A percentile compares a stretch with the other conserved stretches of the same genome.
These are phyloP conservation scores for Chaetura pelagica DNA, from an alignment of 2,113 vertebrate species.

Conservation along the genomic window DNA sequence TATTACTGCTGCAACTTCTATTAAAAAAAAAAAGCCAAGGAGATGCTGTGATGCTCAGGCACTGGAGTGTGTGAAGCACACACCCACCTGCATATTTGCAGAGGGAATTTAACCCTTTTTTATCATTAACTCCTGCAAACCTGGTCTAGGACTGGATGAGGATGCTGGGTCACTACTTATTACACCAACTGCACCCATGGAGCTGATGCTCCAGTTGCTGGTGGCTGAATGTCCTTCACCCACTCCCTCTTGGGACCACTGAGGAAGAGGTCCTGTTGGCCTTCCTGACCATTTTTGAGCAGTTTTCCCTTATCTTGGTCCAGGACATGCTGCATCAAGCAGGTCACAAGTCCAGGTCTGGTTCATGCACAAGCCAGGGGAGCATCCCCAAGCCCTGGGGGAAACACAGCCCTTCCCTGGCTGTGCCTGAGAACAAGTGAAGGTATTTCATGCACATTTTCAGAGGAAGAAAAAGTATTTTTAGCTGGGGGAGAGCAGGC, in stretches of 20 bases:
- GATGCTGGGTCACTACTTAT: background rate
- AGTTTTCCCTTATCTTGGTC: background rate
- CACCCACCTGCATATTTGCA: slow-evolving; percentile 22
- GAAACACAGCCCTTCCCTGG: background rate
- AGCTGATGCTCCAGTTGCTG: background rate
- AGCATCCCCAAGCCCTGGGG: background rate
- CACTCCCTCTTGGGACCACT: background rate
- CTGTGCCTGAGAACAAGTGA: background rate
- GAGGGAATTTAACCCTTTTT: slow-evolving; percentile 29
- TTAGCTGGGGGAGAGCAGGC: slow-evolving; percentile 12
- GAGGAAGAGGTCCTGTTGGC: background rate
- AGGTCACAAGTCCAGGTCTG: background rate
- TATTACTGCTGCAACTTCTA: background rate
- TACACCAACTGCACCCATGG: background rate
- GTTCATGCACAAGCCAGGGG: fast-evolving
- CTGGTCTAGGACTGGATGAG: background rate
- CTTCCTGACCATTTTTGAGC: background rate
- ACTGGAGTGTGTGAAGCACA: slow-evolving; percentile 2
- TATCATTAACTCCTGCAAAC: background rate
- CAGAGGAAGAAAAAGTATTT: background rate
- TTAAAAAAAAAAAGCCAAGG: background rate
- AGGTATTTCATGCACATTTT: background rate
- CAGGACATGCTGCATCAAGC: background rate
- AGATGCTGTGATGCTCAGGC: background rate
- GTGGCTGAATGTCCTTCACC: background rate